Percentiles rank a stretch among this genome's conserved stretches.
These are phyloP conservation scores for Tetramorium parvispinum DNA, from an alignment of 1,140 invertebrate genomes.

Conservation along the genomic window DNA sequence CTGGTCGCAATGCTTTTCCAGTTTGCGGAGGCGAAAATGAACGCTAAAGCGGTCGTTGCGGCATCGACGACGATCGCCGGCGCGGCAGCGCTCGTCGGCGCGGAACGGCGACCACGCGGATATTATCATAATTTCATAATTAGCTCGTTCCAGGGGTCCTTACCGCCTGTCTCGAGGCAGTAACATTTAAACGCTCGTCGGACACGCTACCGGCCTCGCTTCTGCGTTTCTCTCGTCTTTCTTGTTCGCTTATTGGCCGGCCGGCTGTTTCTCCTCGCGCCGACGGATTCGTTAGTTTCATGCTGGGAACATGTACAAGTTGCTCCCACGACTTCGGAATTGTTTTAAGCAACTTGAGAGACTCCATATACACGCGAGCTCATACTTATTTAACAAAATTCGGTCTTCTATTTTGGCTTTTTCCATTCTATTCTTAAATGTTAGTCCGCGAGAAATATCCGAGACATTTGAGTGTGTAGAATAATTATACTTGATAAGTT, in stretches of 20 bases:
- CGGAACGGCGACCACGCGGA: slow-evolving; percentile 67
- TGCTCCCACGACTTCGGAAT: slow-evolving; percentile 45
- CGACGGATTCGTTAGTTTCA: slow-evolving; percentile 43
- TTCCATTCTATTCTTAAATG: neutral
- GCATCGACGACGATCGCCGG: slow-evolving; percentile 43
- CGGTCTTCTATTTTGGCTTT: neutral
- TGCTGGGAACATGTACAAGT: slow-evolving; percentile 30
- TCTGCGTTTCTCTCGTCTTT: slow-evolving; percentile 49
- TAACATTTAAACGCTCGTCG: slow-evolving; percentile 70
- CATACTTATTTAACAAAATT: slow-evolving; percentile 27
- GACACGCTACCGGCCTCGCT: slow-evolving; percentile 71
- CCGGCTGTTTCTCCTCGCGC: slow-evolving; percentile 36
- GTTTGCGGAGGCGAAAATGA: slow-evolving; percentile 36
- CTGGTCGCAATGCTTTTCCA: neutral
- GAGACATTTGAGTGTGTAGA: neutral
- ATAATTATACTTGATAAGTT: neutral
- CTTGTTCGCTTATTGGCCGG: slow-evolving; percentile 30
- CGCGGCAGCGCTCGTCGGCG: slow-evolving; percentile 52
- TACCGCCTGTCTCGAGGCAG: slow-evolving; percentile 68
- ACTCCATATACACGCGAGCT: neutral
- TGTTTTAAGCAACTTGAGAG: slow-evolving; percentile 37
- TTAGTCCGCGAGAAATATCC: neutral
- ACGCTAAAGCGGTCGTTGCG: slow-evolving; percentile 47
- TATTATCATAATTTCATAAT: slow-evolving; percentile 78
- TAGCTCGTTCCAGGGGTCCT: slow-evolving; percentile 76